Evolutionary conservation across 1,140 invertebrate species (phyloP), one percentile per base, ranked within the genome.

Genomic region (Andricus grossulariae): DNA sequence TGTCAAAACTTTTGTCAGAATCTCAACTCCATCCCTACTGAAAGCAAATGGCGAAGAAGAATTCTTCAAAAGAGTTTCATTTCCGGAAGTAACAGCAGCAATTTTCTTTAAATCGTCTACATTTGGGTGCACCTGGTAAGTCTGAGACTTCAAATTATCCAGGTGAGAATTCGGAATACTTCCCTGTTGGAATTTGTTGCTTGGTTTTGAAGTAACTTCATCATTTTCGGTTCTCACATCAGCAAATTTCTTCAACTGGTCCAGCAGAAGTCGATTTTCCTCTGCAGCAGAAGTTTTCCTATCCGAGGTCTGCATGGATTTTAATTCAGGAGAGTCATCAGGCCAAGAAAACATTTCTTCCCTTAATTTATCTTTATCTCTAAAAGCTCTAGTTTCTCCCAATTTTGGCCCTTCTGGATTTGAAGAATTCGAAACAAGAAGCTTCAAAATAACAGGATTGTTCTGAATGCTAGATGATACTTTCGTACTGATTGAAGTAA

Each of bases 1-100:
- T 71, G 93, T 94, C 55, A 93, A 93, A 11, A 94, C 92, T 90
- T 95, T 95, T 0, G 94, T 95, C 66, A 94, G 82, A 76, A 95
- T 93, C 86, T 93, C 92, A 72, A 95, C 92, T 3, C 94, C 94
- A 50, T 94, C 93, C n/a, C 93, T 92, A 84, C 94, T 94, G 45
- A 94, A 81, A 2, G 91, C 93, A 82, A 92, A 93, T 84, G 88
- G 92, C 8, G 89, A 91, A 18, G 86, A 87, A 0, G 75, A 32
- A 70, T 89, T 88, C 50, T 79, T 87, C 10, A 79, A 8, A 0
- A 75, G 57, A 12, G 80, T 82, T 21, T 84, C 73, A 18, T 87
- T 84, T 3, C 81, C 85, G 0, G 79, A 82, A 1, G 81, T 75
- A 3, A 88, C 79, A 16, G 88, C 83, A 4, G 87, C 89, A 50